Evolutionary conservation across 2,113 vertebrate genomes (phyloP), one percentile per base, ranked within the genome.

Genomic region (Rhinolophus sinicus): DNA sequence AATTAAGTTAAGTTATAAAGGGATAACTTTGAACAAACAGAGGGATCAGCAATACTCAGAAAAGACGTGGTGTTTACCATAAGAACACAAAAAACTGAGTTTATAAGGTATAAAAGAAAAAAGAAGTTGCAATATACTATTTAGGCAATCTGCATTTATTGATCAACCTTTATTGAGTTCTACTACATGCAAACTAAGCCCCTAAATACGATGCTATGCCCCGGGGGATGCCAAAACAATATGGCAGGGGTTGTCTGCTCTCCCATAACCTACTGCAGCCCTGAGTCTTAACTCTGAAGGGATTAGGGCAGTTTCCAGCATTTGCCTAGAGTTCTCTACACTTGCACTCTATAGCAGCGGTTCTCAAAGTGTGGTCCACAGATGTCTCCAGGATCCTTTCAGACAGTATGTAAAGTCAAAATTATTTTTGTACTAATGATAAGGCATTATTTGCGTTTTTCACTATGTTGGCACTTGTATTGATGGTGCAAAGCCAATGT

Each of bases 391-490:
- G 86, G 21, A 86, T 30, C 33, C 24, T 70, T 94, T 60, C 24
- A 86, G 13, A 69, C 38, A 86, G 60, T 77, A 21, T 90, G 7
- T 44, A 90, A 82, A 52, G 40, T 87, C 54, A 73, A 38, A 92
- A 83, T 24, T 87, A 83, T 52, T 70, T 78, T 62, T 54, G 14
- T 76, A 54, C 50, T 75, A 80, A 80, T 67, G 78, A 58, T 77
- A 97, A 93, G 52, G 47, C 76, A 84, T 60, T 33, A 58, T 92
- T 50, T 95, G 54, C 40, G 38, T 58, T 88, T 92, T 95, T 86
- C 8, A 72, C 28, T 35, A 86, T 44, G 22, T 47, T 95, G 73
- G 82, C 70, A 75, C 88, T 80, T 95, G 50, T 16, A 88, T 11
- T 52, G 33, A 90, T 33, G 54, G 10, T 35, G 9, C 30, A 87